Evolutionary conservation across 2,113 vertebrate species (phyloP).

Genomic region (Steatornis caripensis): DNA sequence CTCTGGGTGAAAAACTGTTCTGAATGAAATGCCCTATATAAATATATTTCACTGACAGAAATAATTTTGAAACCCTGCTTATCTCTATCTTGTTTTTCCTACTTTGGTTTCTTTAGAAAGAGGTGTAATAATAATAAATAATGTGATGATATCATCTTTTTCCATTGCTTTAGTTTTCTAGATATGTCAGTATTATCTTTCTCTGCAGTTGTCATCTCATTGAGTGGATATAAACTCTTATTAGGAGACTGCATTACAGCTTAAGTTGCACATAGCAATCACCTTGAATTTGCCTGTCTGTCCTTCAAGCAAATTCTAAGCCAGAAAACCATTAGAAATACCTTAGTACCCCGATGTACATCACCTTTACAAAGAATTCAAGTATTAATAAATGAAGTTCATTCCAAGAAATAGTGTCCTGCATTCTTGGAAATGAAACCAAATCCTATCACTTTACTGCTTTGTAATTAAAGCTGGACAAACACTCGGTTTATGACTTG

Average conservation of each 20-base stretch:
- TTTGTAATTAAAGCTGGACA: neutral
- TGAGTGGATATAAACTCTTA: neutral
- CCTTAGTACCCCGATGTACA: neutral
- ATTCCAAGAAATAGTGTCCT: neutral
- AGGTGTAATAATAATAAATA: neutral
- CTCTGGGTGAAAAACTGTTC: neutral
- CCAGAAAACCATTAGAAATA: neutral
- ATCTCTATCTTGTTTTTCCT: neutral
- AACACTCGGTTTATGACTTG: neutral
- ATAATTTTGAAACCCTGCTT: neutral
- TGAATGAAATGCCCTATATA: neutral
- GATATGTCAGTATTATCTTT: neutral
- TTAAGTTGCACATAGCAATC: neutral
- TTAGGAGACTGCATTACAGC: neutral
- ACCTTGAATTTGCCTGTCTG: neutral
- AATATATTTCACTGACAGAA: neutral
- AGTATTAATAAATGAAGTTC: neutral
- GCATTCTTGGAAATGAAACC: neutral
- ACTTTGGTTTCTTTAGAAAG: neutral
- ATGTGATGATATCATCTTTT: neutral
- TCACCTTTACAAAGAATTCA: neutral
- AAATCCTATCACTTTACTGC: neutral
- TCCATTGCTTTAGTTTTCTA: conserved; percentile 10
- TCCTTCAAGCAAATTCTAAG: neutral
- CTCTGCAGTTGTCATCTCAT: neutral